phyloP scores from a whole-genome alignment of 1,140 invertebrate genomes.

The Panagrolaimus sp. region DNA sequence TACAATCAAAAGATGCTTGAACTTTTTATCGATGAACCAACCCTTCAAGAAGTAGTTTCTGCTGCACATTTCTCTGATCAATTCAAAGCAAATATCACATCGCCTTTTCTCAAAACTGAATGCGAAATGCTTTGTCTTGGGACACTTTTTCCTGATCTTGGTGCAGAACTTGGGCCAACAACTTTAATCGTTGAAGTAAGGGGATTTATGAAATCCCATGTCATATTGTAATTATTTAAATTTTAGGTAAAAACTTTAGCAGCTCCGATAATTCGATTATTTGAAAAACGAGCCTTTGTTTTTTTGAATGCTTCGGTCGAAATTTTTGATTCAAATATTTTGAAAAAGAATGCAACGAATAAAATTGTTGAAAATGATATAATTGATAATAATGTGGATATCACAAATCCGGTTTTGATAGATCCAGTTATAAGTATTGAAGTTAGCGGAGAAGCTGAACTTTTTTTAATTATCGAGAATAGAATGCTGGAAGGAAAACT shows the following conservation, averaged over 20 bases:
- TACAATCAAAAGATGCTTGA: slow-evolving; percentile 25
- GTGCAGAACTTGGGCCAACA: slow-evolving; percentile 33
- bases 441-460: slow-evolving; percentile 41
- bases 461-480: slow-evolving; percentile 26
- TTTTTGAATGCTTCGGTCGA: slow-evolving; percentile 36
- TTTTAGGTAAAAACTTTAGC: slow-evolving; percentile 29
- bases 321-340: slow-evolving; percentile 20
- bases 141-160: slow-evolving; percentile 48
- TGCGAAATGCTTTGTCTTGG: slow-evolving; percentile 44
- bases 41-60: slow-evolving; percentile 30
- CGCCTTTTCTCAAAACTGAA: slow-evolving; percentile 31
- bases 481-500: slow-evolving; percentile 39
- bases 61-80: slow-evolving; percentile 24
- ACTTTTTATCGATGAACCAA: slow-evolving; percentile 34
- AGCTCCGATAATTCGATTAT: slow-evolving; percentile 34
- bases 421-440: slow-evolving; percentile 32
- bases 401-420: not conserved
- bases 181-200: slow-evolving; percentile 40
- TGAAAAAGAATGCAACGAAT: slow-evolving; percentile 29
- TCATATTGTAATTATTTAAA: not conserved
- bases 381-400: slow-evolving; percentile 13
- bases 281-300: slow-evolving; percentile 29
- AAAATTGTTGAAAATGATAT: slow-evolving; percentile 30
- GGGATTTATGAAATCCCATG: too few species aligned
- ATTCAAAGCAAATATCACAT: slow-evolving; percentile 31